These are phyloP conservation scores for Choloepus didactylus DNA, from an alignment of 2,797 vertebrate genomes.

Conservation along the genomic window DNA sequence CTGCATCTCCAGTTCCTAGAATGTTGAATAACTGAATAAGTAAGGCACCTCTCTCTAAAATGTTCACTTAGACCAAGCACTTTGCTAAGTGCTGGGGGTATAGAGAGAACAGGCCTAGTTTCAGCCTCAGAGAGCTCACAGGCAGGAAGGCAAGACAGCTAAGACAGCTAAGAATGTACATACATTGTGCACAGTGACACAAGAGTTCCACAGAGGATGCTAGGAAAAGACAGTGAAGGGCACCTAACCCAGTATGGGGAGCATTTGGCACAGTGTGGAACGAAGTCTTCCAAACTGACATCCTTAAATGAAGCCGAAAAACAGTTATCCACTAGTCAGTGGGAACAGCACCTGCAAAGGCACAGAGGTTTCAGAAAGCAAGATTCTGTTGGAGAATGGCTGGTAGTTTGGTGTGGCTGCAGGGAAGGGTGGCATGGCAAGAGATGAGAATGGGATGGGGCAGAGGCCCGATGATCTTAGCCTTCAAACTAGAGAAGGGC, in stretches of 20 bases:
- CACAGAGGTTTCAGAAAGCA: neutral
- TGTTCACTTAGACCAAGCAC: neutral
- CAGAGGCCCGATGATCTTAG: neutral
- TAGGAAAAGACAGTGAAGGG: neutral
- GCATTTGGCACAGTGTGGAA: neutral
- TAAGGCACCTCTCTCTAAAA: neutral
- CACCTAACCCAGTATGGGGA: neutral
- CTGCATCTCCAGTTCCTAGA: neutral
- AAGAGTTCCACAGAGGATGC: neutral
- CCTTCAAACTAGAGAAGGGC: neutral
- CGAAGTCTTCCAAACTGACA: neutral
- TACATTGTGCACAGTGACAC: neutral
- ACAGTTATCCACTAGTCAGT: neutral
- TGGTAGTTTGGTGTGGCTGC: too few species aligned
- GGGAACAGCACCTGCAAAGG: neutral
- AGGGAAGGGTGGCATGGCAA: neutral
- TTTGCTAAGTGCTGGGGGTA: neutral
- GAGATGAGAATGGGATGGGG: neutral
- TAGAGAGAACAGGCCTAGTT: neutral
- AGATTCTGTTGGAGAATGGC: neutral
- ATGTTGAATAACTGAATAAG: neutral
- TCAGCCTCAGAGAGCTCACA: constrained; percentile 9
- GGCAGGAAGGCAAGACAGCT: neutral
- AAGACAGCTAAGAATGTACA: neutral
- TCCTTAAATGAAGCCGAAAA: neutral